Evolutionary conservation across 2,888 invertebrate genomes (phyloP).

Genomic region (Epinotia ramella): DNA sequence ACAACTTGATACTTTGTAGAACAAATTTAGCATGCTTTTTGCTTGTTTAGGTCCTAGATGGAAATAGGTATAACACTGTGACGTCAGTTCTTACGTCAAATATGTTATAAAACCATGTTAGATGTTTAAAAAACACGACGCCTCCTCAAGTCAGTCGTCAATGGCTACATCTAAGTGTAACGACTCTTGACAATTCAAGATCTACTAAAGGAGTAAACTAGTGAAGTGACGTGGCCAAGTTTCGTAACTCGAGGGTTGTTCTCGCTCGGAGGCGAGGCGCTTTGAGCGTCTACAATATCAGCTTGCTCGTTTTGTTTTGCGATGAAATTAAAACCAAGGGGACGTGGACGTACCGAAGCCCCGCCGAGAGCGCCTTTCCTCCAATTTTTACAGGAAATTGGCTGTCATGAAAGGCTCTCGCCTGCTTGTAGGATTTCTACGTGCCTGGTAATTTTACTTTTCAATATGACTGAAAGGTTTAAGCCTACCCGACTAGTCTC

Average conservation of each 20-base stretch:
- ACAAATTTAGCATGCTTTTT: too few species aligned
- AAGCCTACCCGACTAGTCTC: neutral
- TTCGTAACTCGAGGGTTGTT: constrained; percentile 45
- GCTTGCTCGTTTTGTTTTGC: constrained; percentile 56
- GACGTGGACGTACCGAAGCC: constrained; percentile 32
- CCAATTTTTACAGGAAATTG: constrained; percentile 56
- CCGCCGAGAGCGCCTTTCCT: constrained; percentile 49
- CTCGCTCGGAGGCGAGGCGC: constrained; percentile 48
- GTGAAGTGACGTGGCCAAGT: constrained; percentile 15
- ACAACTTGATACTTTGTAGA: too few species aligned
- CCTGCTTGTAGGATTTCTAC: constrained; percentile 48
- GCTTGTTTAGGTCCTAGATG: too few species aligned
- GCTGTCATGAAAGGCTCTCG: constrained; percentile 52
- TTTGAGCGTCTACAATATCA: constrained; percentile 52
- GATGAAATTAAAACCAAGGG: constrained; percentile 63
- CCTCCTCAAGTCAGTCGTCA: neutral
- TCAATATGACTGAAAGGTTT: constrained; percentile 34
- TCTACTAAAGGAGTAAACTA: constrained; percentile 12
- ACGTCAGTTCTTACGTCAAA: too few species aligned
- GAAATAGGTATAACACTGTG: too few species aligned
- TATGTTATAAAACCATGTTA: too few species aligned
- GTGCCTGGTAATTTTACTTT: constrained; percentile 48
- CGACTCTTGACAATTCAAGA: neutral
- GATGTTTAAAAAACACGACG: neutral
- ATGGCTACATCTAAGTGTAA: neutral